Evolutionary conservation across 2,113 vertebrate species (phyloP).

Genomic region (Antidorcas marsupialis): DNA sequence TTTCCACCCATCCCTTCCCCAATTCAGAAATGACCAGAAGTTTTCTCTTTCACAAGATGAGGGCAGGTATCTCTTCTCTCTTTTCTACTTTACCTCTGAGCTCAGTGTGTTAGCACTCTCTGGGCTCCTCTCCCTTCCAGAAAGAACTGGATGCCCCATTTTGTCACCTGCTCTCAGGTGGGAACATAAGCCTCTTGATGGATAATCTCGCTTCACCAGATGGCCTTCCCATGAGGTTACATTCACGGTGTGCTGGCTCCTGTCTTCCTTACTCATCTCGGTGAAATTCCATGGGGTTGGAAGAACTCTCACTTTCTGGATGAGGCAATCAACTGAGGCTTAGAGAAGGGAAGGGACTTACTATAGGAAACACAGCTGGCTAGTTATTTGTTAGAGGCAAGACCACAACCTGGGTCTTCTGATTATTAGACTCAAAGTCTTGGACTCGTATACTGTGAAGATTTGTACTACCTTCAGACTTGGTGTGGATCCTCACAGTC

Average conservation of each 20-base stretch:
- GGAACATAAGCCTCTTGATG: conserved; percentile 66
- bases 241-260: not conserved
- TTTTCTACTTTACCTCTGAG: conserved; percentile 46
- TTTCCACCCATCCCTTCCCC: not conserved
- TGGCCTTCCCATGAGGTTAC: not conserved
- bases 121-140: conserved; percentile 56
- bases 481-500: not conserved
- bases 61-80: not conserved
- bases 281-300: not conserved
- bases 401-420: not conserved
- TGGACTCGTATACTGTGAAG: not conserved
- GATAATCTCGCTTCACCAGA: conserved; percentile 57
- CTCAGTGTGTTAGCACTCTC: conserved; percentile 60
- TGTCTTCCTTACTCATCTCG: not conserved
- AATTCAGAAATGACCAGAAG: not conserved
- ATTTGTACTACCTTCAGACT: not conserved
- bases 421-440: not conserved
- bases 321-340: not conserved
- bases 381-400: not conserved
- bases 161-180: conserved; percentile 80
- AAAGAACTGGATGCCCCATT: conserved; percentile 52
- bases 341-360: not conserved
- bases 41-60: not conserved
- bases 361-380: not conserved
- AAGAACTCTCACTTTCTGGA: conserved; percentile 11